These are phyloP conservation scores for Enhydra lutris DNA, from an alignment of 2,113 vertebrate genomes.

Conservation along the genomic window DNA sequence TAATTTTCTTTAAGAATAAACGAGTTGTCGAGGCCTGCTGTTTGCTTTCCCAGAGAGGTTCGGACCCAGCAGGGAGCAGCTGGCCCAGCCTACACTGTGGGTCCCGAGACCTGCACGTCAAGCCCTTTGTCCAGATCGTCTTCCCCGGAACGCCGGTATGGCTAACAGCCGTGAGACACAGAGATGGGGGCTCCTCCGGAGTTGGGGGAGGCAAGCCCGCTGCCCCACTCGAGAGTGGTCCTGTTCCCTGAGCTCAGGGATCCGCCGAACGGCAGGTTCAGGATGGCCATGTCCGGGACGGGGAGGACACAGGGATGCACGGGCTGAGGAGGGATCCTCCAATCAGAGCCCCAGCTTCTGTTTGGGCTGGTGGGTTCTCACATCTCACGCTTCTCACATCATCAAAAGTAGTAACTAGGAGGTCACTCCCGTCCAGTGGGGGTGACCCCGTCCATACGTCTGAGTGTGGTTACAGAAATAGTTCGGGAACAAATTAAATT, in stretches of 20 bases:
- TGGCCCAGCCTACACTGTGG: accelerated
- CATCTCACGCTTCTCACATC: too few species aligned
- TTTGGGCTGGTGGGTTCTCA: background rate
- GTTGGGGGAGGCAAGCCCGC: accelerated
- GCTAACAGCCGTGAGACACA: background rate
- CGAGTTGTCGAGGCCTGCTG: too few species aligned
- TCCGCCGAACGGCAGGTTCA: background rate
- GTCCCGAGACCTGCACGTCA: background rate
- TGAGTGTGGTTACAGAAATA: background rate
- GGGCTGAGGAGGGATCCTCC: accelerated
- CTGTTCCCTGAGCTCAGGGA: background rate
- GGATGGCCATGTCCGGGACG: background rate
- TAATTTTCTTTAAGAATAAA: background rate
- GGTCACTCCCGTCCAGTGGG: background rate
- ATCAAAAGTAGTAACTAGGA: background rate
- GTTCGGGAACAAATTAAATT: background rate
- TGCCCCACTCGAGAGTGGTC: accelerated
- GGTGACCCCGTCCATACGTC: accelerated
- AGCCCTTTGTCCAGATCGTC: too few species aligned
- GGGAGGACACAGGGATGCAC: background rate
- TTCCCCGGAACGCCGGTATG: background rate
- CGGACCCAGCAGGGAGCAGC: background rate
- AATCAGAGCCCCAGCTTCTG: background rate
- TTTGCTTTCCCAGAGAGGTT: background rate
- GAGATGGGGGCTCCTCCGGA: background rate